Conservation (phyloP, 2,888 invertebrate genomes). For the Thera britannica region DNA sequence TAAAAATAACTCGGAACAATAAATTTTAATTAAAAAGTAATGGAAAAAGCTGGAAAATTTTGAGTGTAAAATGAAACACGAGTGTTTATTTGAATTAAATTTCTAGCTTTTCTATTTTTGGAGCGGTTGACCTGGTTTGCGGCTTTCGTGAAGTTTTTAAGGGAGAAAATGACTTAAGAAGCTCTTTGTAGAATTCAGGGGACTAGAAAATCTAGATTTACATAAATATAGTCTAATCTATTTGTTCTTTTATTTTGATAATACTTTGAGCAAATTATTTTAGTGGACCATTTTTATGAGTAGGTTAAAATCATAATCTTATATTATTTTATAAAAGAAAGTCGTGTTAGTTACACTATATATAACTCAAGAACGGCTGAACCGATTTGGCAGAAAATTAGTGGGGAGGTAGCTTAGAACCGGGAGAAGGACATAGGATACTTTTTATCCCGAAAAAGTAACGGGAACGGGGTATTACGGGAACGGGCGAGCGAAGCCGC, state of each 20-base stretch:
- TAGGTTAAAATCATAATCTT: no score
- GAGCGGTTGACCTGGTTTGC: constrained; percentile 11
- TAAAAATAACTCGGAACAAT: constrained; percentile 19
- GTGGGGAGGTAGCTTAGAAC: no score
- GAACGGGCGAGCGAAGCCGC: no score
- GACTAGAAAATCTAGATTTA: constrained; percentile 11
- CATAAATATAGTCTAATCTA: constrained; percentile 13
- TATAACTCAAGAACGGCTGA: no score
- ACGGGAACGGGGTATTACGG: no score
- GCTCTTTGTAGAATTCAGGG: not conserved
- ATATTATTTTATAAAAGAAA: no score
- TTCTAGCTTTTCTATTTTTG: constrained; percentile 18
- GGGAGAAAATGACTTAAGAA: constrained; percentile 2
- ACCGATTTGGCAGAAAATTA: no score
- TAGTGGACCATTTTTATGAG: no score
- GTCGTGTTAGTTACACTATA: no score
- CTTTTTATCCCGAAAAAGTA: no score
- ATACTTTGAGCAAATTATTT: not conserved
- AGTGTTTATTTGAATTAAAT: constrained; percentile 23
- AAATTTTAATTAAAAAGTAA: constrained; percentile 24
- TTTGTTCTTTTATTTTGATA: not conserved
- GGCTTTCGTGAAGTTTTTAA: constrained; percentile 2
- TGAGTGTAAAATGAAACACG: constrained; percentile 20
- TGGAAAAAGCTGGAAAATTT: not conserved
- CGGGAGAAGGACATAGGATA: no score